These are phyloP conservation scores for Brachyhypopomus occidentalis DNA, from an alignment of 2,113 vertebrate genomes.

Conservation along the genomic window DNA sequence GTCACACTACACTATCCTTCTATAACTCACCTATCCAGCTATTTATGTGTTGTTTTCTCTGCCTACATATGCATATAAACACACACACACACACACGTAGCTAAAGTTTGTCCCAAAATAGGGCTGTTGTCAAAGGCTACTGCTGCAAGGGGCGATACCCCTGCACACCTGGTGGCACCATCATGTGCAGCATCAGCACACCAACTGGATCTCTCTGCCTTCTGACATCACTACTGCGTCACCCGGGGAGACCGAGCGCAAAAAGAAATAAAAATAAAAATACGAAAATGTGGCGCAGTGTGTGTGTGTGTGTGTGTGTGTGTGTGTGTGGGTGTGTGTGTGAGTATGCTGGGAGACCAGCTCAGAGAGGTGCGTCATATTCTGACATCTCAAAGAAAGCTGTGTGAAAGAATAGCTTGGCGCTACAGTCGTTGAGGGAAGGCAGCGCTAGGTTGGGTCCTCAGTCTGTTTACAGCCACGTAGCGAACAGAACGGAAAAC, in stretches of 20 bases:
- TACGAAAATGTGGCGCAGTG: not conserved
- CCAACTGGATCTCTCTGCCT: not conserved
- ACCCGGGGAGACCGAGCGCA: not conserved
- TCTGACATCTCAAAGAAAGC: not conserved
- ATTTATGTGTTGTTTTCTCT: too few relatives aligned
- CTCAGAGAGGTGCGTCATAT: not conserved
- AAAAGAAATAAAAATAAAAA: not conserved
- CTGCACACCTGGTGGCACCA: too few relatives aligned
- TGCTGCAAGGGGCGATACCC: too few relatives aligned
- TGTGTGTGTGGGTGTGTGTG: not conserved
- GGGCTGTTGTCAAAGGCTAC: too few relatives aligned
- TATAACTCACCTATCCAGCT: too few relatives aligned
- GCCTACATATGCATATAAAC: too few relatives aligned
- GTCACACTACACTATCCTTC: too few relatives aligned
- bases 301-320: not conserved
- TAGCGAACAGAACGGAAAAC: not conserved
- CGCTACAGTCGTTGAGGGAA: not conserved
- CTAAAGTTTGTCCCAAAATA: too few relatives aligned
- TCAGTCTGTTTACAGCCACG: not conserved
- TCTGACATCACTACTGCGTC: slow-evolving; percentile 34
- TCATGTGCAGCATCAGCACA: not conserved
- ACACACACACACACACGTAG: too few relatives aligned
- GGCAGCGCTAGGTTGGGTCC: not conserved
- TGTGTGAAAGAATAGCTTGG: not conserved
- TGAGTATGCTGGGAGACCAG: too few relatives aligned